phyloP scores from a whole-genome alignment of 2,113 vertebrate species.

The Platichthys stellatus region DNA sequence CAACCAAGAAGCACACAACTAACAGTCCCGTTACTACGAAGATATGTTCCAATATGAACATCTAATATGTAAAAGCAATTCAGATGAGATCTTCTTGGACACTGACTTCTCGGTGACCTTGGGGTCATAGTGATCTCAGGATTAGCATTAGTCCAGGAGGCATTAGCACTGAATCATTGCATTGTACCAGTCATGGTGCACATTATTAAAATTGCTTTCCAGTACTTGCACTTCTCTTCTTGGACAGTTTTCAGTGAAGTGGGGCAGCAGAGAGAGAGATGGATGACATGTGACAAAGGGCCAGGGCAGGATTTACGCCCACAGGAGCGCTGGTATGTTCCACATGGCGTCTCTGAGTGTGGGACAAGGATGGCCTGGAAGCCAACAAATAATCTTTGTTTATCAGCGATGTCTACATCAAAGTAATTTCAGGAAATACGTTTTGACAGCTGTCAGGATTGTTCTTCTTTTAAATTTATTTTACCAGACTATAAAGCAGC shows the following conservation, averaged over 20 bases:
- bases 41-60: neutral
- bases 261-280: neutral
- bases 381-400: slow-evolving; percentile 10
- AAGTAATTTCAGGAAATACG: neutral
- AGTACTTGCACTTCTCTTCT: too few relatives aligned
- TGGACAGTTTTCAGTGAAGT: neutral
- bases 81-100: slow-evolving; percentile 19
- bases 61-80: slow-evolving; percentile 4
- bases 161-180: neutral
- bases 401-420: neutral
- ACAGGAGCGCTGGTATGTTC: neutral
- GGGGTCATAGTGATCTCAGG: neutral
- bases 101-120: neutral
- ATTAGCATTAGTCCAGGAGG: neutral
- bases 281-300: slow-evolving; percentile 20
- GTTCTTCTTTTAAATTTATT: neutral
- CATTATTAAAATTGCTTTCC: too few relatives aligned
- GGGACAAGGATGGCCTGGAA: neutral
- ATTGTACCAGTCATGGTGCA: neutral
- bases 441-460: slow-evolving; percentile 3
- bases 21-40: too few relatives aligned
- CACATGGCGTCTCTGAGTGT: neutral
- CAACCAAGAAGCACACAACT: too few relatives aligned
- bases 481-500: neutral
- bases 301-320: neutral